Conservation (phyloP, 35 echinoderm and acorn worm genomes). For the Amphiura filiformis region DNA sequence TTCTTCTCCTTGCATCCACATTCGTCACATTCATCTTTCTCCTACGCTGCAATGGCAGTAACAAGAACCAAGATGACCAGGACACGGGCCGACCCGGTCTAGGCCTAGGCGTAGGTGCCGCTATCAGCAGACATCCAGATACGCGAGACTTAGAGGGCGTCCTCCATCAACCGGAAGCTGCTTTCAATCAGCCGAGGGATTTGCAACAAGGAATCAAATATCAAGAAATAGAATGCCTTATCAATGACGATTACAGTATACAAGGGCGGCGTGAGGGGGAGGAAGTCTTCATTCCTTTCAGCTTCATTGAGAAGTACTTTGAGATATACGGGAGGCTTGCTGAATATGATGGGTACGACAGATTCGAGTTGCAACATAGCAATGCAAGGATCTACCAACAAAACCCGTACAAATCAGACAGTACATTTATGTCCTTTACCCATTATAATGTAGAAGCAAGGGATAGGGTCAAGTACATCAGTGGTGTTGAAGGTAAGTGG, state of each 20-base stretch:
- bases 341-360: slow-evolving; percentile 85
- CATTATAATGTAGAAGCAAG: slow-evolving; percentile 92
- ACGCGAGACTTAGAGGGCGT: slow-evolving; percentile 1
- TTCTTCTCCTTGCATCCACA: slow-evolving; percentile 28
- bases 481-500: slow-evolving; percentile 88
- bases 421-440: slow-evolving; percentile 92
- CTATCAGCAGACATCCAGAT: not conserved
- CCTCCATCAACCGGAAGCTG: not conserved
- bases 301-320: slow-evolving; percentile 95
- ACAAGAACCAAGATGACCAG: not conserved
- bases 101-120: not conserved
- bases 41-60: slow-evolving; percentile 23
- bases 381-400: slow-evolving; percentile 75
- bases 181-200: not conserved
- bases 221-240: slow-evolving; percentile 93
- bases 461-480: slow-evolving; percentile 89
- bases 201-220: slow-evolving; percentile 38
- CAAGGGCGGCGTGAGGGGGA: slow-evolving; percentile 68
- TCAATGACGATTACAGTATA: slow-evolving; percentile 89
- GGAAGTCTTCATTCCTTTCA: slow-evolving; percentile 91
- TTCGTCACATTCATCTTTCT: slow-evolving; percentile 45
- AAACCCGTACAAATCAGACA: slow-evolving; percentile 64
- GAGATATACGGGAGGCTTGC: slow-evolving; percentile 87
- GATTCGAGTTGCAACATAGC: slow-evolving; percentile 98
- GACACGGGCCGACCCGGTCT: not conserved